phyloP scores from a whole-genome alignment of 2,888 invertebrate genomes.

The Yponomeuta evonymella region DNA sequence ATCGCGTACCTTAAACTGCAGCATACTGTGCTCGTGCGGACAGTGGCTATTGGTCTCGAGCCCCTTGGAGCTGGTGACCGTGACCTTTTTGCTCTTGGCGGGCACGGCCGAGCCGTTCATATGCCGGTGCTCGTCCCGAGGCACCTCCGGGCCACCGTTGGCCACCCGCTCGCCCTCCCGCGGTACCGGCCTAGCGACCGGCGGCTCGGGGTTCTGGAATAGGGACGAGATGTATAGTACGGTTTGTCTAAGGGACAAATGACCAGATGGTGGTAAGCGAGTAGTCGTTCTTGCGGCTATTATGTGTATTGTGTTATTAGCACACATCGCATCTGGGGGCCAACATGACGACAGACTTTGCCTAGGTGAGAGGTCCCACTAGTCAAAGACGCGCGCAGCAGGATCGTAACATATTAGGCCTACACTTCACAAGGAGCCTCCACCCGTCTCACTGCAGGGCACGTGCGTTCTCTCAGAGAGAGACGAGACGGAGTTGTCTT shows the following conservation, averaged over 20 bases:
- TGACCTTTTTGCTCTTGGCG: conserved; percentile 13
- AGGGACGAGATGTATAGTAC: neutral
- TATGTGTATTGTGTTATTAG: too few species aligned
- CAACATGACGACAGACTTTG: too few species aligned
- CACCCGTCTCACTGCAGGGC: too few species aligned
- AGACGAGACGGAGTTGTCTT: too few species aligned
- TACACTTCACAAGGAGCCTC: too few species aligned
- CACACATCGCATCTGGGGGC: too few species aligned
- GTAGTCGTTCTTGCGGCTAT: too few species aligned
- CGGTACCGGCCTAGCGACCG: neutral
- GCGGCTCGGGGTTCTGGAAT: conserved; percentile 8
- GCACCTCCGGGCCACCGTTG: neutral
- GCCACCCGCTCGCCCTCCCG: neutral
- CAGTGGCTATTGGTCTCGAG: conserved; percentile 41
- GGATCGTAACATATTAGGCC: too few species aligned
- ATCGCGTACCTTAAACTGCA: conserved; percentile 41
- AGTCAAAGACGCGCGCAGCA: too few species aligned
- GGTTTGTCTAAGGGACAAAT: neutral
- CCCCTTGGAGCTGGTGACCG: neutral
- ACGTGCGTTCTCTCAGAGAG: too few species aligned
- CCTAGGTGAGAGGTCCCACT: too few species aligned
- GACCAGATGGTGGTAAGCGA: neutral
- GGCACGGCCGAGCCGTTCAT: conserved; percentile 8
- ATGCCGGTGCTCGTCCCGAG: conserved; percentile 3
- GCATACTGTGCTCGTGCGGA: conserved; percentile 36